Base-by-base conservation (phyloP, 2,113 vertebrate species). In the Stigmatopora argus region DNA sequence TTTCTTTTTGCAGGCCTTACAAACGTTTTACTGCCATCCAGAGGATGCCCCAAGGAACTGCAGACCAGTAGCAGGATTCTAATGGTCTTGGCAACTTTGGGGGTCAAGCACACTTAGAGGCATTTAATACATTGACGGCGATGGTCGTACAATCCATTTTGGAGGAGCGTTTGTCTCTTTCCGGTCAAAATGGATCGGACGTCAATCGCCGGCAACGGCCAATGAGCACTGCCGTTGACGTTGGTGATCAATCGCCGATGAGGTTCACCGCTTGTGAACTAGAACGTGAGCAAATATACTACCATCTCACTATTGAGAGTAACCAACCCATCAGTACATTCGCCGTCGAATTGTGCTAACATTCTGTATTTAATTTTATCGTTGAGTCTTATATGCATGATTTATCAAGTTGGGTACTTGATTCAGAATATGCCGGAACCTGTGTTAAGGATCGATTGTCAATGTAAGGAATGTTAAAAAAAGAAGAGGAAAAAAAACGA, bases 61-160 rank as follows among this genome's bases (percentile, higher is more conserved):
- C 87, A 86, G 83, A 76, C 79, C 75, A 86, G 76, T 86, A 89
- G 84, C 83, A 2, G 85, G 85, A 80, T 86, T 87, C 84, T 89
- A 87, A 73, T 86, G 83, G 87, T 77, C 70, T 80, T 65, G 85
- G 85, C 64, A 35, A 66, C 49, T 41, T 65, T 41, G 46, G 53
- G 26, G 35, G 52, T 23, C 58, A 44, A 56, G 62, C 76, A 53
- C 64, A 66, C 66, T 75, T 66, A 17, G 48, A 66, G 65, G 61
- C 62, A 35, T 55, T 55, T 55, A 55, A 41, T 41, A 41, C 38
- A 41, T 41, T 41, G 9, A 41, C 38, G 38, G 38, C 38, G 38
- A 41, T 41, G 9, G 38, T 8, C 38, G 38, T 41, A 7, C 38
- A 41, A 41, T 41, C 38, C 9, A 7, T 41, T 41, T 41, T 41